Conservation (phyloP, 2,888 invertebrate genomes). For the Girardia tigrina region DNA sequence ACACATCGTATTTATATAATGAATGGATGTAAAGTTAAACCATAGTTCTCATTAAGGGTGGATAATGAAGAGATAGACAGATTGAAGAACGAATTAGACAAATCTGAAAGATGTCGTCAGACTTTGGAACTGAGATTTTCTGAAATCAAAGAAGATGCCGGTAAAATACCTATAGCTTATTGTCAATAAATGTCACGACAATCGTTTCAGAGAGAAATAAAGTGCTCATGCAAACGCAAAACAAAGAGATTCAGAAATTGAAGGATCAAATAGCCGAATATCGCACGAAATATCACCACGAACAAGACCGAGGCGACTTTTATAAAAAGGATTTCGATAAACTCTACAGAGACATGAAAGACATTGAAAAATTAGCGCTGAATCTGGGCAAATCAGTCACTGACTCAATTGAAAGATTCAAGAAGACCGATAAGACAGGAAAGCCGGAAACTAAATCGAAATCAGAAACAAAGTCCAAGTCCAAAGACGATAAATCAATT, state of each 20-base stretch:
- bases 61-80: background rate
- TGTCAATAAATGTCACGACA: no score
- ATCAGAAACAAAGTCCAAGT: background rate
- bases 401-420: background rate
- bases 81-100: background rate
- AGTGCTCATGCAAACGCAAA: background rate
- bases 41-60: background rate
- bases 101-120: background rate
- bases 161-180: no score
- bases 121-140: slow-evolving; percentile 15
- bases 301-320: background rate
- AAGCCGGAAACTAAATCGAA: background rate
- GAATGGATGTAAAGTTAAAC: background rate
- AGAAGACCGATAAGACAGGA: background rate
- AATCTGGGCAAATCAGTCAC: background rate
- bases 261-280: background rate
- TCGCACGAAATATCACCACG: background rate
- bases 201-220: background rate
- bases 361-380: background rate
- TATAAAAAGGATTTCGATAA: slow-evolving; percentile 4
- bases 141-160: background rate
- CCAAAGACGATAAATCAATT: background rate
- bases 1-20: background rate
- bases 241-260: background rate
- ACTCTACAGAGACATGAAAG: background rate